phyloP scores from a whole-genome alignment of 2,113 vertebrate genomes.

The Mus pahari region DNA sequence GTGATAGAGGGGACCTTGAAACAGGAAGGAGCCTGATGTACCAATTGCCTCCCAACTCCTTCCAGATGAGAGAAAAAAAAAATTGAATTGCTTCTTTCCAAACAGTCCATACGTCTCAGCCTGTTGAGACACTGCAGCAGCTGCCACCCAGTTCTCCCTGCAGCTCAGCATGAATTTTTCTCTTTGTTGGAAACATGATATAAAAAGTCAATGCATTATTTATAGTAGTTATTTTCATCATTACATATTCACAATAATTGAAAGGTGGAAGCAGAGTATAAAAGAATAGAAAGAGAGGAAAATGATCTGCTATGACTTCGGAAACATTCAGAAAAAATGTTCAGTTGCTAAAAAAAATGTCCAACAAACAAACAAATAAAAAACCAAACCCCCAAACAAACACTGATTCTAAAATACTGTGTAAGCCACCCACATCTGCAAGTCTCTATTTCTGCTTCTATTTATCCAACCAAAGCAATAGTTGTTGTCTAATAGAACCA shows the following conservation, averaged over 20 bases:
- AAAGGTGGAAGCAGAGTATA: constrained; percentile 68
- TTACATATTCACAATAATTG: constrained; percentile 77
- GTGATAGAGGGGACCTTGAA: neutral
- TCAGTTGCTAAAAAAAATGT: constrained; percentile 56
- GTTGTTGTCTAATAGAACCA: constrained; percentile 28
- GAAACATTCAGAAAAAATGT: constrained; percentile 70
- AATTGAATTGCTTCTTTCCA: neutral
- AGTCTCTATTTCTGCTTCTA: constrained; percentile 55
- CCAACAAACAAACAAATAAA: neutral
- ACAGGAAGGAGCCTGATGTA: neutral
- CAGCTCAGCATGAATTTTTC: constrained; percentile 75
- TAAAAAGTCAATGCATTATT: constrained; percentile 78
- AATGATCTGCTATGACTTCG: constrained; percentile 48
- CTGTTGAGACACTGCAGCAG: constrained; percentile 50
- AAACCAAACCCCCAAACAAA: neutral
- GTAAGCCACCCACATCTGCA: constrained; percentile 56
- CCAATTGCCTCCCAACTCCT: neutral
- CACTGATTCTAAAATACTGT: constrained; percentile 70
- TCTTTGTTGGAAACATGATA: constrained; percentile 72
- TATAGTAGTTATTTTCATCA: constrained; percentile 78
- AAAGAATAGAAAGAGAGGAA: constrained; percentile 66
- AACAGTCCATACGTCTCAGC: constrained; percentile 27
- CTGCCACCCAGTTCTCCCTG: constrained; percentile 42
- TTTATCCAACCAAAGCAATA: constrained; percentile 64
- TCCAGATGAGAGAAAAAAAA: neutral